Conservation (phyloP, 2,888 invertebrate species). For the Willowsia nigromaculata region DNA sequence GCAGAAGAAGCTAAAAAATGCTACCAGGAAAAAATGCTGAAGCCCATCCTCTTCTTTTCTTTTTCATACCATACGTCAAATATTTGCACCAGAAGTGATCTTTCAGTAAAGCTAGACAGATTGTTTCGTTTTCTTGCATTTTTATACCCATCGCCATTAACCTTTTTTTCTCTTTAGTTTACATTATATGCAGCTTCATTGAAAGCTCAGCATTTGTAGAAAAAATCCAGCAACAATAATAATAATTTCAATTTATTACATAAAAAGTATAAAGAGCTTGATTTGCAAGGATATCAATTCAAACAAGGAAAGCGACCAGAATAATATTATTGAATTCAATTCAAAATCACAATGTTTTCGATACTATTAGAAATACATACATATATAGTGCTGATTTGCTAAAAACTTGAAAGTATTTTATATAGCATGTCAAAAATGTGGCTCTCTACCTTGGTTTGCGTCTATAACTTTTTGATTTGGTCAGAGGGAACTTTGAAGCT, state of each 20-base stretch:
- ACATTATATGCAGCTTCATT: neutral
- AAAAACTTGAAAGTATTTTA: neutral
- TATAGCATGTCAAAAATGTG: conserved; percentile 15
- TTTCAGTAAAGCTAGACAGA: neutral
- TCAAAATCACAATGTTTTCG: conserved; percentile 29
- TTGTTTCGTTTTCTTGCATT: neutral
- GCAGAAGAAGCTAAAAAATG: conserved; percentile 5
- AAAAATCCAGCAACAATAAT: conserved; percentile 40
- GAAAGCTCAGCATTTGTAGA: neutral
- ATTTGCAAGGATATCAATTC: conserved; percentile 58
- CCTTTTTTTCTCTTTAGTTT: neutral
- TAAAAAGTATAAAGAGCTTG: conserved; percentile 35
- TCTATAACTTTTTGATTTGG: conserved; percentile 40
- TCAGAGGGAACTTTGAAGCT: conserved; percentile 53
- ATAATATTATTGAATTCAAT: conserved; percentile 46
- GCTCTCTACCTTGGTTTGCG: conserved; percentile 9
- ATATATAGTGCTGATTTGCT: neutral
- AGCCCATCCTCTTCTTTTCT: conserved; percentile 16
- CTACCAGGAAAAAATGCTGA: neutral
- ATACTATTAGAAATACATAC: neutral
- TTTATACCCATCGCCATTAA: neutral
- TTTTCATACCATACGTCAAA: conserved; percentile 28
- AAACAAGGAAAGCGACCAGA: conserved; percentile 36
- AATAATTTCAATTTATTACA: conserved; percentile 49
- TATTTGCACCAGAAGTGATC: neutral